Evolutionary conservation across 1,140 invertebrate genomes (phyloP).

Genomic region (Ridgeia piscesae): DNA sequence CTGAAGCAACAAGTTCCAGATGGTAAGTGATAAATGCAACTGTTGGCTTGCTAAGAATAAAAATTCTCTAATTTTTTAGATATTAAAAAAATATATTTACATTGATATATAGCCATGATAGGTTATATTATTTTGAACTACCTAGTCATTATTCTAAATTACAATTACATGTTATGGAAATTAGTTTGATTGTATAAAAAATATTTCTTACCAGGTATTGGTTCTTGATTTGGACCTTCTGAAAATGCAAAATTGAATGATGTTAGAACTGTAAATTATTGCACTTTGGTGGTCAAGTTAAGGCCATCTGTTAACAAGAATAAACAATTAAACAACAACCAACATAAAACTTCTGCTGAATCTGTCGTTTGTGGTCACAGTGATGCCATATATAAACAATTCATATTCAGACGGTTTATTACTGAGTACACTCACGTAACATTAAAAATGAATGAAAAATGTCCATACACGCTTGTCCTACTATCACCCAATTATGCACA

Average conservation of each 20-base stretch:
- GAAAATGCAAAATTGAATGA: not conserved
- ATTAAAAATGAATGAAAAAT: too few species aligned
- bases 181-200: not conserved
- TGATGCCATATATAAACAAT: too few species aligned
- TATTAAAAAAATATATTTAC: too few species aligned
- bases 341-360: too few species aligned
- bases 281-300: not conserved
- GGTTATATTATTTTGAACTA: too few species aligned
- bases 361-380: too few species aligned
- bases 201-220: not conserved
- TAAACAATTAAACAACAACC: not conserved
- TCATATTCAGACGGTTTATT: too few species aligned
- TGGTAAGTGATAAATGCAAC: not conserved
- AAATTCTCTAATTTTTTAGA: too few species aligned
- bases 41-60: not conserved
- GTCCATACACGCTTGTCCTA: too few species aligned
- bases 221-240: not conserved
- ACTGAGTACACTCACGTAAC: too few species aligned
- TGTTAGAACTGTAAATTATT: not conserved
- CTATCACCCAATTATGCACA: too few species aligned
- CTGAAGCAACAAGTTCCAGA: not conserved
- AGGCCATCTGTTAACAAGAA: not conserved
- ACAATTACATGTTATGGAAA: not conserved
- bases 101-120: not conserved
- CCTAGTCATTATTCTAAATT: too few species aligned